phyloP scores from a whole-genome alignment of 2,113 vertebrate genomes.

The Pseudorasbora parva region DNA sequence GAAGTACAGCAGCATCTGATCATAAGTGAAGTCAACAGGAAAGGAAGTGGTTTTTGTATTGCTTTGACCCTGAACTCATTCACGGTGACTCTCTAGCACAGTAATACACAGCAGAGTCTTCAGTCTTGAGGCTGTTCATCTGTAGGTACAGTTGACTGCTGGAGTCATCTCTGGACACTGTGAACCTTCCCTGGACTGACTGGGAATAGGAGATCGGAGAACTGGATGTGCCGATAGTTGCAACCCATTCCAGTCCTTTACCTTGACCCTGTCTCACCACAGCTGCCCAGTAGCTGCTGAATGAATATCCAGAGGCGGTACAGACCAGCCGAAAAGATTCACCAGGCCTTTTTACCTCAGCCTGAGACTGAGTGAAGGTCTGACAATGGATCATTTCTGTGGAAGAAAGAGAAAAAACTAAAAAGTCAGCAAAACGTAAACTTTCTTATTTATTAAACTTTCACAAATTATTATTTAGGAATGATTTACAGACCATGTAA shows the following conservation, averaged over 20 bases:
- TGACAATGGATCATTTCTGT: too few species aligned
- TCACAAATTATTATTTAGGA: not conserved
- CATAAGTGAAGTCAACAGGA: not conserved
- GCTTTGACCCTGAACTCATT: not conserved
- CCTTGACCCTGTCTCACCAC: constrained; percentile 13
- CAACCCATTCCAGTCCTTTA: constrained; percentile 43
- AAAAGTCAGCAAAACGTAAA: too few species aligned
- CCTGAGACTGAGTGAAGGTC: too few species aligned
- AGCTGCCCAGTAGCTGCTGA: not conserved
- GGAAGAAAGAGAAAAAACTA: too few species aligned
- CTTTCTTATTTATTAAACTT: too few species aligned
- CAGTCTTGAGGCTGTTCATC: constrained; percentile 55
- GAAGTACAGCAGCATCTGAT: not conserved
- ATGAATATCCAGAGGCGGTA: constrained; percentile 25
- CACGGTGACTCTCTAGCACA: constrained; percentile 33
- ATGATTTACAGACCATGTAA: constrained; percentile 8
- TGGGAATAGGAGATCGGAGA: not conserved
- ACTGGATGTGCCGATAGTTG: not conserved
- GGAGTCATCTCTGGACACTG: constrained; percentile 55
- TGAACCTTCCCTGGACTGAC: constrained; percentile 56
- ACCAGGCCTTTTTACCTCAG: not conserved
- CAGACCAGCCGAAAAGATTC: constrained; percentile 22
- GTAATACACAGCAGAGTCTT: constrained; percentile 55
- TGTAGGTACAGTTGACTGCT: constrained; percentile 57
- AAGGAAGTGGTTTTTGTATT: constrained; percentile 18